Evolutionary conservation across 2,113 vertebrate species (phyloP).

Genomic region (Microcebus lehilahytsara): DNA sequence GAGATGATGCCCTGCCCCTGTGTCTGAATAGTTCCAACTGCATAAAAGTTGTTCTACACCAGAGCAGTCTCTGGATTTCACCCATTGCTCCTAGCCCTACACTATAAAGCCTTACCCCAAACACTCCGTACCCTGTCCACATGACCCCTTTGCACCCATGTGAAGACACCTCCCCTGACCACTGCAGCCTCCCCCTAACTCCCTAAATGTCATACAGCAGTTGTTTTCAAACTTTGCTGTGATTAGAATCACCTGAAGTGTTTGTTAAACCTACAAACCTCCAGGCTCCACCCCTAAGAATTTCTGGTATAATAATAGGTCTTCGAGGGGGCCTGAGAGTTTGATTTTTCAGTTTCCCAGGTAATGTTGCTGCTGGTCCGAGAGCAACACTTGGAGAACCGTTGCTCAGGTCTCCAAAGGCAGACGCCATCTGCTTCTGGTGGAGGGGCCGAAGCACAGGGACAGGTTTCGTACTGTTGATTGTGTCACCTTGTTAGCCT

Average conservation of each 20-base stretch:
- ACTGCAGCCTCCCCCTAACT: background rate
- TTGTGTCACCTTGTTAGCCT: background rate
- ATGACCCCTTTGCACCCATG: fast-evolving
- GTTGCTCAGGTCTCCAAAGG: background rate
- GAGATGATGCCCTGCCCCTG: background rate
- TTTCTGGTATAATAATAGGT: background rate
- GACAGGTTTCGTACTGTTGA: background rate
- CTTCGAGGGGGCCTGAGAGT: background rate
- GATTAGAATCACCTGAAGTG: background rate
- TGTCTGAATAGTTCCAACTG: background rate
- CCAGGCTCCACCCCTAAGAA: background rate
- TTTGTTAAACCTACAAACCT: background rate
- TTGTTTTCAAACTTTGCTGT: background rate
- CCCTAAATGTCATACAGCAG: background rate
- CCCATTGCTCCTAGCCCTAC: background rate
- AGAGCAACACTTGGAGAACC: background rate
- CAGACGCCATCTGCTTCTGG: background rate
- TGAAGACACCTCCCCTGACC: background rate
- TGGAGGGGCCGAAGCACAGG: background rate
- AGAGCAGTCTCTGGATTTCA: background rate
- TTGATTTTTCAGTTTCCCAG: background rate
- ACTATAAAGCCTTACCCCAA: background rate
- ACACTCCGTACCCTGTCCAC: background rate
- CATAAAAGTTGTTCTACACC: background rate
- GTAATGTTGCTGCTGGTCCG: background rate